Percentiles rank a stretch among this genome's conserved stretches.
Evolutionary conservation across 2,113 vertebrate species (phyloP).

Genomic region (Thamnaconus septentrionalis): DNA sequence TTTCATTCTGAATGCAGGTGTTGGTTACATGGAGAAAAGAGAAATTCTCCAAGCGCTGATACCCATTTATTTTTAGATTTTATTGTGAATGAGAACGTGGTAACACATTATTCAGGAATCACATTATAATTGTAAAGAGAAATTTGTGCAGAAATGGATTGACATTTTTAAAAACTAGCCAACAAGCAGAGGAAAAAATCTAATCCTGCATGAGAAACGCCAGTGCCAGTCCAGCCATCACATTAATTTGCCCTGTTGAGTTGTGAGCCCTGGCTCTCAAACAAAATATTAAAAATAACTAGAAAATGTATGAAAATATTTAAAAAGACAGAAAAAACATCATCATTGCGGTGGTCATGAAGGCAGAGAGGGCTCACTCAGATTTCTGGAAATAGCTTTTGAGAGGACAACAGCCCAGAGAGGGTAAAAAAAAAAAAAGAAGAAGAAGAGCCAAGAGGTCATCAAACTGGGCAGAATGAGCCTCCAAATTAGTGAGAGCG

Average conservation of each 20-base stretch:
- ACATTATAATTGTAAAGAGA: neutral
- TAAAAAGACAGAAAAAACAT: slow-evolving; percentile 22
- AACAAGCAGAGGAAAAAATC: slow-evolving; percentile 14
- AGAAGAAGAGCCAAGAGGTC: too few relatives aligned
- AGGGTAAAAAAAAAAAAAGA: too few relatives aligned
- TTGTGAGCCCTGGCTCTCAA: neutral
- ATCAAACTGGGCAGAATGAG: slow-evolving; percentile 18
- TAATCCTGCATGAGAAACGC: slow-evolving; percentile 21
- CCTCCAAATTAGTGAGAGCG: slow-evolving; percentile 46
- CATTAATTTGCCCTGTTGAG: slow-evolving; percentile 19
- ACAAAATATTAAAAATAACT: slow-evolving; percentile 13
- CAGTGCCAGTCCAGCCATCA: slow-evolving; percentile 19
- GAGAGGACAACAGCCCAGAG: slow-evolving; percentile 7
- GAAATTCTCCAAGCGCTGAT: too few relatives aligned
- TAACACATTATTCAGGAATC: too few relatives aligned
- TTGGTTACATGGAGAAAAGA: too few relatives aligned
- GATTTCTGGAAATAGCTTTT: slow-evolving; percentile 27
- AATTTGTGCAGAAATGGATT: slow-evolving; percentile 10
- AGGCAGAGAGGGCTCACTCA: slow-evolving; percentile 21
- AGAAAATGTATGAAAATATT: neutral
- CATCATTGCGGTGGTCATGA: slow-evolving; percentile 3
- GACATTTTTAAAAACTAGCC: slow-evolving; percentile 15
- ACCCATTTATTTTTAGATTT: too few relatives aligned
- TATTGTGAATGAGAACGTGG: too few relatives aligned
- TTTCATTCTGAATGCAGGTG: too few relatives aligned